Conservation (phyloP, 2,888 invertebrate genomes). For the Phasia obesa region DNA sequence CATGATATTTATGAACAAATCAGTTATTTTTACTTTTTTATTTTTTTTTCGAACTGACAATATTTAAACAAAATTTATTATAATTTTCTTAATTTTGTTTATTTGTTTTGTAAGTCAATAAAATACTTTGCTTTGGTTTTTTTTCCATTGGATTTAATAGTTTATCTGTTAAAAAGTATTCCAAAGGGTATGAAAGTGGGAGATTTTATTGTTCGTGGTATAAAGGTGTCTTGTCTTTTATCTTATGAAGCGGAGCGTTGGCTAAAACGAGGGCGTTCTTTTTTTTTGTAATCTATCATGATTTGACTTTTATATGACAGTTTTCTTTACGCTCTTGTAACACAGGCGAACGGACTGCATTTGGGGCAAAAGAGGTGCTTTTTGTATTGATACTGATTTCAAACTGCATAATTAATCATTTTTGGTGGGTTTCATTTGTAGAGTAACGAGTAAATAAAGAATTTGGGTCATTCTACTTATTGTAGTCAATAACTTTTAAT, state of each 20-base stretch:
- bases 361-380: background rate
- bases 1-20: slow-evolving; percentile 24
- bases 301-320: slow-evolving; percentile 53
- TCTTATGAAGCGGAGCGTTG: slow-evolving; percentile 19
- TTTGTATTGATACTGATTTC: background rate
- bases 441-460: background rate
- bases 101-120: slow-evolving; percentile 41
- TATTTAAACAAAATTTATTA: slow-evolving; percentile 53
- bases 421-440: background rate
- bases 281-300: slow-evolving; percentile 49
- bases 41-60: slow-evolving; percentile 1
- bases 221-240: slow-evolving; percentile 27
- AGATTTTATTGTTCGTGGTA: background rate
- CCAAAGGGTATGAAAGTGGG: slow-evolving; percentile 11
- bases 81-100: slow-evolving; percentile 30
- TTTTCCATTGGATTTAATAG: slow-evolving; percentile 11
- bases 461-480: slow-evolving; percentile 30
- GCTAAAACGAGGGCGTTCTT: slow-evolving; percentile 3
- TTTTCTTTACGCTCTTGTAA: background rate
- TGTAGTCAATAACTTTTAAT: slow-evolving; percentile 1
- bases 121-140: slow-evolving; percentile 30
- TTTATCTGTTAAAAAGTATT: slow-evolving; percentile 22
- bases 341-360: background rate
- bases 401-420: background rate
- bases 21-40: background rate